Evolutionary conservation across 2,113 vertebrate species (phyloP).

Genomic region (Ia io): DNA sequence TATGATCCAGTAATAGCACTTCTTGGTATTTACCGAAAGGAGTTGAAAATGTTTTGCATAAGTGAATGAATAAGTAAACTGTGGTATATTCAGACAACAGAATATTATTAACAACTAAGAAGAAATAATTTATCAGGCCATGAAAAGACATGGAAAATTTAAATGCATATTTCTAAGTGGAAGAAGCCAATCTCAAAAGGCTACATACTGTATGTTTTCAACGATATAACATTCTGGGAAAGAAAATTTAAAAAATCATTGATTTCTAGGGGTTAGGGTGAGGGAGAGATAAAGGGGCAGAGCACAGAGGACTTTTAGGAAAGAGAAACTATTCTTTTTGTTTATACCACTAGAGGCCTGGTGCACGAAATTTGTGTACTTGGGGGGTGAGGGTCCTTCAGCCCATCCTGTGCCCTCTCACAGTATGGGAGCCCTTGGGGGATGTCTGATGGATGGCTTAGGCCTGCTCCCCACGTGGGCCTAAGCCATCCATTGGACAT

Average conservation of each 20-base stretch:
- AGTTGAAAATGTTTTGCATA: background rate
- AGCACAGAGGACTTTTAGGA: background rate
- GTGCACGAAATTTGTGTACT: no score
- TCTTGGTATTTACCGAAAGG: background rate
- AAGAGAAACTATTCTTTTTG: background rate
- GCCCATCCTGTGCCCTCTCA: no score
- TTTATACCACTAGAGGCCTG: background rate
- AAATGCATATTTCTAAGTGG: background rate
- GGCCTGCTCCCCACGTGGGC: no score
- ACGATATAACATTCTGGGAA: background rate
- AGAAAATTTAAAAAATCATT: background rate
- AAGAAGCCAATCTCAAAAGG: background rate
- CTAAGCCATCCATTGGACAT: no score
- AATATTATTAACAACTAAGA: background rate
- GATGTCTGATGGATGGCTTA: no score
- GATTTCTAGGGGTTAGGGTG: background rate
- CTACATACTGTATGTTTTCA: background rate
- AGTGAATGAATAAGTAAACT: background rate
- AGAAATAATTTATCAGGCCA: background rate
- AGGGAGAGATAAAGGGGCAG: background rate
- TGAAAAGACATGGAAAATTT: background rate
- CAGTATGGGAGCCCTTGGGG: no score
- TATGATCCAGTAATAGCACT: background rate
- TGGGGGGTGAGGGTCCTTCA: no score
- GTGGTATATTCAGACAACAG: background rate